Conservation (phyloP, 2,888 invertebrate genomes). For the Pollenia griseotomentosa region DNA sequence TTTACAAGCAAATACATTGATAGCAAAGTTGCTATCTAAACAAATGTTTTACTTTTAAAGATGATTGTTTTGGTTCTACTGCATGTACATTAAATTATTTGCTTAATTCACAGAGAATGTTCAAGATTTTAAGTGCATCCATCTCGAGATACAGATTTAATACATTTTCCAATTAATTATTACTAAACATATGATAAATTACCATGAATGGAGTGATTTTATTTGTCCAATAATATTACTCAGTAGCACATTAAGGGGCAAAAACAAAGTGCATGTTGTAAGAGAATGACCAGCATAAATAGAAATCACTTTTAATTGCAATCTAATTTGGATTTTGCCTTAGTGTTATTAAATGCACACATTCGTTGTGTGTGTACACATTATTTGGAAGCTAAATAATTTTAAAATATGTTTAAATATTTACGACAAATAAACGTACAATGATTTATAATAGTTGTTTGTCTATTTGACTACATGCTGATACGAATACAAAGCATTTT, state of each 20-base stretch:
- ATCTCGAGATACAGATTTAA: slow-evolving; percentile 55
- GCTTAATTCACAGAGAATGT: slow-evolving; percentile 43
- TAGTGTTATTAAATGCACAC: not conserved
- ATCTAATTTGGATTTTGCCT: slow-evolving; percentile 31
- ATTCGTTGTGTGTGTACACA: not conserved
- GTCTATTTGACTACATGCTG: not conserved
- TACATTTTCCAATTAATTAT: slow-evolving; percentile 62
- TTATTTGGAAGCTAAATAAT: slow-evolving; percentile 33
- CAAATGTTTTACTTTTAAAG: not conserved
- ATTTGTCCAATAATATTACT: slow-evolving; percentile 34
- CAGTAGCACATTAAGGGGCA: not conserved
- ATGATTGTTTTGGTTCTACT: slow-evolving; percentile 1
- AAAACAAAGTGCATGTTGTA: slow-evolving; percentile 2
- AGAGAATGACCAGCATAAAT: slow-evolving; percentile 34
- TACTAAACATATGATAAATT: slow-evolving; percentile 58
- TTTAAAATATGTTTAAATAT: slow-evolving; percentile 53
- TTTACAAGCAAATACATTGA: not conserved
- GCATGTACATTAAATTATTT: slow-evolving; percentile 46
- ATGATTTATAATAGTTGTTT: slow-evolving; percentile 27
- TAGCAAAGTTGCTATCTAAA: not conserved
- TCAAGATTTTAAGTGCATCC: slow-evolving; percentile 58
- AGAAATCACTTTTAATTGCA: slow-evolving; percentile 50
- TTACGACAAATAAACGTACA: slow-evolving; percentile 34
- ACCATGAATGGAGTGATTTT: slow-evolving; percentile 44
- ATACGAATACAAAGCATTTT: not conserved